Base-by-base conservation (phyloP, 1,140 invertebrate genomes). In the Zaprionus gabonicus region DNA sequence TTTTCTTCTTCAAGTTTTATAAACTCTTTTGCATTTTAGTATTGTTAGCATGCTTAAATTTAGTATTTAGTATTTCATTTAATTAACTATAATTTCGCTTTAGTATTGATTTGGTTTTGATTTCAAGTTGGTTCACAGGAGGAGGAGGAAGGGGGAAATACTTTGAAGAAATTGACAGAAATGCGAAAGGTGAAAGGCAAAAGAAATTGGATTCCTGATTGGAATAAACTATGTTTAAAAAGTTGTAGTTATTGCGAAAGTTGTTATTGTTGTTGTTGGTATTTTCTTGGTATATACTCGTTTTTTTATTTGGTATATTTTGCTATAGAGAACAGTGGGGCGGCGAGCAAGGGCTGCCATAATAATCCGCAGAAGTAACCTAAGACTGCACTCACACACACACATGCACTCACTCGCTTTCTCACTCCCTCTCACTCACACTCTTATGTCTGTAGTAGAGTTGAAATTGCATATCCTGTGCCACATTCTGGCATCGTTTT, bases 21-120 rank as follows among this genome's bases (percentile, higher is more conserved):
- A 88, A 90, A 88, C 85, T 90, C 64, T 80, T 84, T 71, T 49
- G 67, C 41, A 46, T 63, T 69, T 17, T 64, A 77, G 46, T 69
- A 57, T 69, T 60, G 25, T 77, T 55, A 72, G 67, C 66, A 66
- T 46, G 51, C 72, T 75, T 87, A 88, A 62, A 51, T 70, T 34
- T 72, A 63, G 23, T 38, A 20, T 20, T 65, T 31, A 7, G 20
- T 72, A 25, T 41, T 51, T 77, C 17, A 56, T 12, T 25, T 68
- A 17, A 5, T 59, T 65, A 38, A 5, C 6, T 57, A 44, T 46
- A 34, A 9, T 56, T 28, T 58, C 63, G 79, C 58, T 59, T 17
- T 56, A 27, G 36, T 64, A 68, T 65, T 69, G 9, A 23, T 49
- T 64, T 59, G 20, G 17, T 76, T 72, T 67, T 23, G 53, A 41